Conservation (phyloP, 2,888 invertebrate species). For the Melikaiella ostensackeni region DNA sequence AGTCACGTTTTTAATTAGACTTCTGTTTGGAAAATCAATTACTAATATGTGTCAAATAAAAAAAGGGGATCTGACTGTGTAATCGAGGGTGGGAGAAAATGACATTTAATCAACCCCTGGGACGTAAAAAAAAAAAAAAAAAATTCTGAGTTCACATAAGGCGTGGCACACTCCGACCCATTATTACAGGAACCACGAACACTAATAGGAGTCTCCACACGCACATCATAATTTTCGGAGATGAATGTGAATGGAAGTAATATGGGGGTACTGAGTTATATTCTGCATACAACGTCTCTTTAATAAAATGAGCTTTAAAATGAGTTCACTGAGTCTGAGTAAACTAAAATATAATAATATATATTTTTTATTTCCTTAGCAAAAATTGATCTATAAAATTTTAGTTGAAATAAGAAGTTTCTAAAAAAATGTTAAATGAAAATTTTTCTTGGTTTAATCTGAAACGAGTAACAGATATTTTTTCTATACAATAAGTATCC, state of each 20-base stretch:
- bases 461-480: background rate
- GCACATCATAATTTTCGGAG: constrained; percentile 35
- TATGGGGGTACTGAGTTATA: constrained; percentile 25
- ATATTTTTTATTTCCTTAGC: background rate
- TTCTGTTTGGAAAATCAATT: background rate
- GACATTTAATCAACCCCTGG: constrained; percentile 36
- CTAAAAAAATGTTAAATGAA: no score
- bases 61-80: constrained; percentile 6
- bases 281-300: constrained; percentile 15
- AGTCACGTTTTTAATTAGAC: constrained; percentile 1
- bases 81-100: constrained; percentile 30
- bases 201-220: constrained; percentile 33
- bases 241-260: constrained; percentile 30
- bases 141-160: constrained; percentile 14
- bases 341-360: background rate
- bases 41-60: constrained; percentile 2
- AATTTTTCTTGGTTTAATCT: no score
- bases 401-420: no score
- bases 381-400: no score
- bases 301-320: background rate
- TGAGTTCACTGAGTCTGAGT: background rate
- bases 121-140: constrained; percentile 29
- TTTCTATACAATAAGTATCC: background rate
- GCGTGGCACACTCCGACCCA: constrained; percentile 32
- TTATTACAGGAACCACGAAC: constrained; percentile 23